phyloP scores from a whole-genome alignment of 2,113 vertebrate species.

The Podarcis cretensis region DNA sequence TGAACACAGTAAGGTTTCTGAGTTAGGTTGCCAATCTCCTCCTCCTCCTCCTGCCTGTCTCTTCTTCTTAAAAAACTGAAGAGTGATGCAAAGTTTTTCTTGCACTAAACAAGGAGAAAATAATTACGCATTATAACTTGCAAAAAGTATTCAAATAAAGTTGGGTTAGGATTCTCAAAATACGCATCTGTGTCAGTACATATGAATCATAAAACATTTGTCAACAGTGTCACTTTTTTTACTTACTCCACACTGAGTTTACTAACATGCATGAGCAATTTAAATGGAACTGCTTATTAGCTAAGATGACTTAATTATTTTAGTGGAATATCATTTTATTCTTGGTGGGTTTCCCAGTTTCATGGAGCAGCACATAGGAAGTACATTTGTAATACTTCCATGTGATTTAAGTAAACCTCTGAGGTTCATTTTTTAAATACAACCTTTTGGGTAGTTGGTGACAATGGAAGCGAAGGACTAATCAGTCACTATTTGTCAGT shows the following conservation, averaged over 20 bases:
- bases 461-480: background rate
- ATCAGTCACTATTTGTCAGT: background rate
- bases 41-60: too few relatives aligned
- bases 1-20: background rate
- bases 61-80: too few relatives aligned
- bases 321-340: background rate
- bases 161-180: background rate
- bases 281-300: background rate
- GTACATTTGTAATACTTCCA: background rate
- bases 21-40: background rate
- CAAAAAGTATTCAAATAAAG: background rate
- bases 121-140: background rate
- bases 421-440: background rate
- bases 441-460: background rate
- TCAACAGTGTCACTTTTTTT: background rate
- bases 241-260: background rate
- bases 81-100: too few relatives aligned
- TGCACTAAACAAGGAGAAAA: too few relatives aligned
- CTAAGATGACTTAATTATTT: background rate
- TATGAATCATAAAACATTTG: background rate
- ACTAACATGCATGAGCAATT: background rate
- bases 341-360: background rate
- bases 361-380: background rate
- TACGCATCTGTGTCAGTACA: background rate
- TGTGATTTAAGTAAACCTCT: background rate